Base-by-base conservation (phyloP, 2,797 vertebrate genomes). In the Acipenser transmontanus region DNA sequence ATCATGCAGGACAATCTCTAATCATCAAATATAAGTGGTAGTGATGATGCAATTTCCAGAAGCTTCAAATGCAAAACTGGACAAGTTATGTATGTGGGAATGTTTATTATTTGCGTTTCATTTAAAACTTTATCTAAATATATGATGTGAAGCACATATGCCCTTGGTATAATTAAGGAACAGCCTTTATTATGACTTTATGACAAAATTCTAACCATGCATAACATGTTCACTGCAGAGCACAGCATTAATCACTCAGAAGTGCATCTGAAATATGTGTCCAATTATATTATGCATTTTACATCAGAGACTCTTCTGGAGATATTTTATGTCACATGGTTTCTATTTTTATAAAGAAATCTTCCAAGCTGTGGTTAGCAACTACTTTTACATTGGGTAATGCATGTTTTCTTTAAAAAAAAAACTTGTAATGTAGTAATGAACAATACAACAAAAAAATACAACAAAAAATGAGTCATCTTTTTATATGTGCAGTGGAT, bases 371-470 rank as follows among this genome's bases (percentile, higher is more conserved):
- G 17, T 62, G 50, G 62, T 61, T 64, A 52, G 63, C 8, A 4
- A 10, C 17, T 61, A 2, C 2, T 7, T 20, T 48, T 34, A 78
- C 80, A 76, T 76, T 73, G 73, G 67, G 81, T 80, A 77, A 74
- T 84, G 81, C 81, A 82, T 75, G 72, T 80, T 76, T 81, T 85
- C 75, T 34, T 34, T 34, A 34, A 34, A 34, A 34, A 34, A 2
- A 66, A 48, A 52, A 17, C 17, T 17, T 17, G 17, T 17, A 17
- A 17, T 17, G 34, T 3, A 34, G 4, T 34, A 34, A 34, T 34
- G 34, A 34, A 34, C 34, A 34, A 34, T 34, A 4, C 34, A 34
- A 34, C 2, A 34, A 34, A 34, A 34, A 34, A 34, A 34, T 17
- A 17, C 17, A 17, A 17, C 17, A 17, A 17, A 17, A 17, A 1